phyloP scores from a whole-genome alignment of 30 jellyfish, hydroid and myxozoan genomes.

The Catostylus mosaicus region DNA sequence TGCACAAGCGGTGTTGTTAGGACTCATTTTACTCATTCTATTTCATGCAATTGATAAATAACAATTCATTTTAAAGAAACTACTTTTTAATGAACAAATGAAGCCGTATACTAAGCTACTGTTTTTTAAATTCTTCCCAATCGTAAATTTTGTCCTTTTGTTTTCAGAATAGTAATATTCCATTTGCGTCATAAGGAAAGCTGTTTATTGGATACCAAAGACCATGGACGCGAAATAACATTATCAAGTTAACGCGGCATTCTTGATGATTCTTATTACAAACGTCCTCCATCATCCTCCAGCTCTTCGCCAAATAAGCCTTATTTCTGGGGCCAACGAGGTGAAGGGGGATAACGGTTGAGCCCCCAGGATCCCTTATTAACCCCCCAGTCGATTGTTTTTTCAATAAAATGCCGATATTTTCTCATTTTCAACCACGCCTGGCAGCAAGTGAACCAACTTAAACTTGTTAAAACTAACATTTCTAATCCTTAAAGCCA shows the following conservation, averaged over 20 bases:
- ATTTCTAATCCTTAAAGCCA: too few species aligned
- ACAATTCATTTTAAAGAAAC: neutral
- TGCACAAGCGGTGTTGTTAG: neutral
- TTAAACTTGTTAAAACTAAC: too few species aligned
- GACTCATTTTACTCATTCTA: neutral
- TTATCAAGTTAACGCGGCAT: neutral
- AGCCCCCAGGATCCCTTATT: too few species aligned
- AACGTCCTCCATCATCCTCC: too few species aligned
- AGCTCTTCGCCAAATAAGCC: too few species aligned
- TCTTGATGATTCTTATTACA: too few species aligned
- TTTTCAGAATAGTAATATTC: neutral
- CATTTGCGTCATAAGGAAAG: neutral
- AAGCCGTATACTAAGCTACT: conserved; percentile 9
- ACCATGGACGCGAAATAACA: neutral
- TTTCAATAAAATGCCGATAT: too few species aligned
- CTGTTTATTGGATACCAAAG: neutral
- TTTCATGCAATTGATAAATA: neutral
- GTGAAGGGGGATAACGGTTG: too few species aligned
- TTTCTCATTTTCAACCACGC: too few species aligned
- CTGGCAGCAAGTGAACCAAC: too few species aligned
- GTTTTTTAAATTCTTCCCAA: neutral
- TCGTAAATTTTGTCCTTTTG: neutral
- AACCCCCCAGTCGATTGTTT: too few species aligned
- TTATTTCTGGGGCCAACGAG: too few species aligned
- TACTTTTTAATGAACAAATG: neutral